These are phyloP conservation scores for Amorpha juglandis DNA, from an alignment of 2,888 invertebrate species.

Conservation along the genomic window DNA sequence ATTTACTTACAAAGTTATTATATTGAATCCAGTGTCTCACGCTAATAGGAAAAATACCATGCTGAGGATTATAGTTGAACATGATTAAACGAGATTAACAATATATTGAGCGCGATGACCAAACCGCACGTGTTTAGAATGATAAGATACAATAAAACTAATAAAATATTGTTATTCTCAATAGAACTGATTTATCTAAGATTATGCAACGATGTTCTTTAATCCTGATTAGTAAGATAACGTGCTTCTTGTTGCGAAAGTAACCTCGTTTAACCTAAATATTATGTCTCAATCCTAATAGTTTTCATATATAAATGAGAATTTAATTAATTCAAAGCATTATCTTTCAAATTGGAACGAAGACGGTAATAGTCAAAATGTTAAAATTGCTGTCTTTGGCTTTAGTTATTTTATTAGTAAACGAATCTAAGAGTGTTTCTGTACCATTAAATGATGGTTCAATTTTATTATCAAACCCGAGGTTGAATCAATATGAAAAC, in stretches of 20 bases:
- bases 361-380: background rate
- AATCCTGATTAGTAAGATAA: constrained; percentile 34
- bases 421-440: background rate
- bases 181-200: constrained; percentile 33
- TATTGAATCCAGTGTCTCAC: background rate
- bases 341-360: background rate
- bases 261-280: constrained; percentile 36
- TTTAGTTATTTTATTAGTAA: background rate
- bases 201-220: constrained; percentile 32
- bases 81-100: constrained; percentile 43
- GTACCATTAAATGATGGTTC: background rate
- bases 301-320: background rate
- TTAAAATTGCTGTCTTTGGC: background rate
- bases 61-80: constrained; percentile 34
- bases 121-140: constrained; percentile 42
- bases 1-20: background rate
- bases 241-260: constrained; percentile 28
- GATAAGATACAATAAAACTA: constrained; percentile 35
- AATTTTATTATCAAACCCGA: background rate
- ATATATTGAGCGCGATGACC: constrained; percentile 45
- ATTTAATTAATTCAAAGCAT: background rate
- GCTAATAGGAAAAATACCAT: constrained; percentile 37
- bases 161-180: constrained; percentile 35
- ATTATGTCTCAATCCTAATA: background rate
- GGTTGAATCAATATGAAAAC: constrained; percentile 13